Evolutionary conservation across 2,888 invertebrate genomes (phyloP).

Genomic region (Drosophila dives): DNA sequence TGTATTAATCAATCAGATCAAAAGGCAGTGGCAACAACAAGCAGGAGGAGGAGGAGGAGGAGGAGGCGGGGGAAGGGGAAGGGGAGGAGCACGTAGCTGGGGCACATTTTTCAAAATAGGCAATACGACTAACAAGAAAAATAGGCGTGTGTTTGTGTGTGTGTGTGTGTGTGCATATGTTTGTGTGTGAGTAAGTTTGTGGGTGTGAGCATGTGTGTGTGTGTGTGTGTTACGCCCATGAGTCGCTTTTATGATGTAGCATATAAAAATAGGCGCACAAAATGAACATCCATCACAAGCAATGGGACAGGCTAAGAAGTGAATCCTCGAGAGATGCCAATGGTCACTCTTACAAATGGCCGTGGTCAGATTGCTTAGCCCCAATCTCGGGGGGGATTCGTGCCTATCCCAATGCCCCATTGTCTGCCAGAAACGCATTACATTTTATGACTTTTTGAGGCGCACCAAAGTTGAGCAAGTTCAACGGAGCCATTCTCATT

Average conservation of each 20-base stretch:
- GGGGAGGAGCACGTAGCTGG: background rate
- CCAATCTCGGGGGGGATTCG: conserved; percentile 34
- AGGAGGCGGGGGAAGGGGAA: background rate
- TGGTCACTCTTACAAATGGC: conserved; percentile 56
- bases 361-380: conserved; percentile 55
- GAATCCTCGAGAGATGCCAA: conserved; percentile 21
- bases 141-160: conserved; percentile 15
- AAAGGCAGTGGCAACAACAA: conserved; percentile 16
- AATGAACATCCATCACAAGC: conserved; percentile 76
- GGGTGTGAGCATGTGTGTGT: conserved; percentile 1
- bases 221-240: conserved; percentile 70
- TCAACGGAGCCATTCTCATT: conserved; percentile 54
- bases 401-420: background rate
- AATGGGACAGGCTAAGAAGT: conserved; percentile 60
- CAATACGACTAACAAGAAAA: conserved; percentile 54
- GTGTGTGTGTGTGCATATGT: conserved; percentile 34
- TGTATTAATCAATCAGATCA: conserved; percentile 78
- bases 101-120: conserved; percentile 55
- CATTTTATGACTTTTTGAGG: conserved; percentile 74
- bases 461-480: conserved; percentile 74
- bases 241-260: conserved; percentile 69
- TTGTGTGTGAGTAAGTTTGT: background rate
- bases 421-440: conserved; percentile 57
- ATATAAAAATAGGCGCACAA: conserved; percentile 70
- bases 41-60: background rate